These are phyloP conservation scores for Acanthopleura granulata DNA, from an alignment of 2,888 invertebrate genomes.

Conservation along the genomic window DNA sequence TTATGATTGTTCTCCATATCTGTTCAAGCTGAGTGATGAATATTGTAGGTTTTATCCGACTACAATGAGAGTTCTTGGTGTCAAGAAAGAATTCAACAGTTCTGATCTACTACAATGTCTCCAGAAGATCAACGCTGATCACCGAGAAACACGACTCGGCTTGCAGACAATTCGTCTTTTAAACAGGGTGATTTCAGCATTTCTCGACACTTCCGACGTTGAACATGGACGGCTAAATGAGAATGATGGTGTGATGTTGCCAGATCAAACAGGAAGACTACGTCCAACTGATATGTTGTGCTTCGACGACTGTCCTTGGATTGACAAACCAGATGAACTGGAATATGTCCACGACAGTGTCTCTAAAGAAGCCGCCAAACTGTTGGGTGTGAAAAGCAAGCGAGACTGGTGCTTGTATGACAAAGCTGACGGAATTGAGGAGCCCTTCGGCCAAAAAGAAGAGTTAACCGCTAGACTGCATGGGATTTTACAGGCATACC, in stretches of 20 bases:
- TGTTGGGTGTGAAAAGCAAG: constrained; percentile 43
- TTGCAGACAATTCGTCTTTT: no score
- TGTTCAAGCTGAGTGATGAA: constrained; percentile 38
- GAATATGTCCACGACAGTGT: constrained; percentile 40
- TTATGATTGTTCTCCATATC: constrained; percentile 39
- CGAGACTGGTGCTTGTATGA: background rate
- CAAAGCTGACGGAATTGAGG: background rate
- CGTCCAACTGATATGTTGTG: constrained; percentile 39
- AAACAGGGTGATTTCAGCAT: no score
- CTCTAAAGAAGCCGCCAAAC: constrained; percentile 44
- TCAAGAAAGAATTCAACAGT: constrained; percentile 37
- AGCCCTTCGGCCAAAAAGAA: background rate
- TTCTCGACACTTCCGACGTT: no score
- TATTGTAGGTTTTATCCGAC: constrained; percentile 20
- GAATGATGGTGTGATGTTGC: constrained; percentile 28
- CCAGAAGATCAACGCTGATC: no score
- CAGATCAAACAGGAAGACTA: constrained; percentile 44
- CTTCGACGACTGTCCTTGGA: constrained; percentile 48
- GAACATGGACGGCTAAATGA: no score
- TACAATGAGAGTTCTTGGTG: constrained; percentile 23
- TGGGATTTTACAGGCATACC: background rate
- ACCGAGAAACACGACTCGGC: no score
- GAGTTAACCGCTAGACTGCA: background rate
- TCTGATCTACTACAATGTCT: background rate
- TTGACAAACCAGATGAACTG: constrained; percentile 37